Base-by-base conservation (phyloP, 2,797 vertebrate genomes). In the Rousettus madagascariensis region DNA sequence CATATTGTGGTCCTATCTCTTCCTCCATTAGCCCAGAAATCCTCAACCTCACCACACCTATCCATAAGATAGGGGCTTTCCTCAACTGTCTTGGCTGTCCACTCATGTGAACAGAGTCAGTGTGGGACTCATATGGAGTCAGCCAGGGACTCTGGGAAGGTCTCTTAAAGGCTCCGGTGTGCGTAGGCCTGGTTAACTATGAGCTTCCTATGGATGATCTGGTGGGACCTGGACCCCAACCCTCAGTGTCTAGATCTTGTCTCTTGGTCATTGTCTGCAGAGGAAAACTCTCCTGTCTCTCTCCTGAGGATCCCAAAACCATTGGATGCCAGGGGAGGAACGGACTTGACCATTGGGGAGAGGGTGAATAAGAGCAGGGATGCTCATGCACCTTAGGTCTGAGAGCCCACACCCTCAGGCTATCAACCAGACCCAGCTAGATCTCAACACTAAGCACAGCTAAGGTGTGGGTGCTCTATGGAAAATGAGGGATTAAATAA, bases 381-480 rank as follows among this genome's bases (percentile, higher is more conserved):
- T 28, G 17, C 12, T 68, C 41, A 46, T 41, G n/a, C 17, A 61
- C 0, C 0, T 0, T 15, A 11, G 17, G 24, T 69, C 77, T 69
- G 36, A 75, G 36, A 88, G 51, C 83, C 59, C 16, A 17, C 43
- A 38, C 49, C 28, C 38, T 82, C 38, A 57, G 46, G 13, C 68
- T 28, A 51, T 53, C 38, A 36, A 63, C 30, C 41, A 90, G 55
- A 74, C 74, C 79, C 80, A 10, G 19, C 12, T 4, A 33, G 19
- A 28, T 17, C 36, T n/a, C 26, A 33, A 49, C 59, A 22, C 16
- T 36, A 20, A 69, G 33, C 41, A 30, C 26, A 33, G 46, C 22
- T 69, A 24, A 86, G 26, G 13, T 20, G 4, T 10, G 16, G 28
- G 17, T 28, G 28, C 80, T 66, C 2, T 11, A 46, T 9, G 24